Evolutionary conservation across 1,140 invertebrate species (phyloP).

Genomic region (Centruroides vittatus): DNA sequence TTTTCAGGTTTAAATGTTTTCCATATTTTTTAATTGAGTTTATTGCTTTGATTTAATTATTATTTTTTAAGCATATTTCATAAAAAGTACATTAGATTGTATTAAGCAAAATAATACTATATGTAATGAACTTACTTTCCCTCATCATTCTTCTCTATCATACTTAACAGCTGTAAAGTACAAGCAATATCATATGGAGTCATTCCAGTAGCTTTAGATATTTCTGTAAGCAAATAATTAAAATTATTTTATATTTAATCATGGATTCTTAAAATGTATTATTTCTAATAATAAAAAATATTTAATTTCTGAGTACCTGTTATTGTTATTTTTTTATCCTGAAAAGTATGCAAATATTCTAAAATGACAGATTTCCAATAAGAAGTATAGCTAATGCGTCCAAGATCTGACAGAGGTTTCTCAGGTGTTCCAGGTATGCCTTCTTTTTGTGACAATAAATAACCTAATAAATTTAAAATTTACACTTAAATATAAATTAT

Average conservation of each 20-base stretch:
- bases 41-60: no score
- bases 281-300: no score
- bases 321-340: constrained; percentile 9
- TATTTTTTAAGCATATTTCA: no score
- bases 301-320: constrained; percentile 1
- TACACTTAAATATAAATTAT: no score
- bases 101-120: no score
- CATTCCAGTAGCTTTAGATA: constrained; percentile 79
- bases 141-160: constrained; percentile 10
- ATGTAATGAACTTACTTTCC: constrained; percentile 9
- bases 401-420: constrained; percentile 91
- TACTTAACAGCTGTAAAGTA: constrained; percentile 39
- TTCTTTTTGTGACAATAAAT: constrained; percentile 19
- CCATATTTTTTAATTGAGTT: no score
- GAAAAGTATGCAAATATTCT: constrained; percentile 17
- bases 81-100: no score
- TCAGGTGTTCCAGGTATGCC: constrained; percentile 88
- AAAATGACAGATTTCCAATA: constrained; percentile 93
- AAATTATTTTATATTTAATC: no score
- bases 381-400: constrained; percentile 84
- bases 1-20: no score
- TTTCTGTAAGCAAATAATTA: constrained; percentile 33
- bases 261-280: no score
- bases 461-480: constrained; percentile 9
- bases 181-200: constrained; percentile 80